Conservation (phyloP, 1,140 invertebrate genomes). For the Nephila pilipes region DNA sequence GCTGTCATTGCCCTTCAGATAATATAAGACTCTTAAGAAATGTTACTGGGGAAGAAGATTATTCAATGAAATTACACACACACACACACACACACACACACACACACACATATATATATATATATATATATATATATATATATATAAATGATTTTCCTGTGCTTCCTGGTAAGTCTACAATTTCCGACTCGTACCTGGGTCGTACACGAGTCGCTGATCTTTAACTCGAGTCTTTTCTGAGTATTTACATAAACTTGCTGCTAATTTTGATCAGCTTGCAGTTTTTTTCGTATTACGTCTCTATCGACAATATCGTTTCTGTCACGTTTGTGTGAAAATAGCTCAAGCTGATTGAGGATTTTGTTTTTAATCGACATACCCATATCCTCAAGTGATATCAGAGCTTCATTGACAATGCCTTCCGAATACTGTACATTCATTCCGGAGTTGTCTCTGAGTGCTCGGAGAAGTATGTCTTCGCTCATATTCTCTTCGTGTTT, state of each 20-base stretch:
- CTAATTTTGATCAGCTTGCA: background rate
- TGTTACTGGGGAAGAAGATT: no score
- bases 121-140: no score
- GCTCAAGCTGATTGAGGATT: no score
- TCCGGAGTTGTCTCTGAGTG: background rate
- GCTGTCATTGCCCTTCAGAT: no score
- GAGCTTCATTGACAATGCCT: background rate
- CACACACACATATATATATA: no score
- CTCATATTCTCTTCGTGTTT: no score
- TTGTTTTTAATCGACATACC: no score
- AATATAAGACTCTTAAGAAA: no score
- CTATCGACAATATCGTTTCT: background rate
- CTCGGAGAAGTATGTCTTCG: background rate
- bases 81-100: no score
- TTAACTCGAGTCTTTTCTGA: background rate
- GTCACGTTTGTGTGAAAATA: no score
- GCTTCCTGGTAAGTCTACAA: conserved; percentile 77
- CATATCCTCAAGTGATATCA: no score
- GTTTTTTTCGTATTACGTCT: background rate
- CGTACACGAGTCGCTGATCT: background rate
- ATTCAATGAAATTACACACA: no score
- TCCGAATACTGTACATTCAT: background rate
- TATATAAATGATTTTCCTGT: conserved; percentile 81
- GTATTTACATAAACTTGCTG: background rate
- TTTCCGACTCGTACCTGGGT: background rate